phyloP scores from a whole-genome alignment of 2,797 vertebrate species.

The Gastrophryne carolinensis region DNA sequence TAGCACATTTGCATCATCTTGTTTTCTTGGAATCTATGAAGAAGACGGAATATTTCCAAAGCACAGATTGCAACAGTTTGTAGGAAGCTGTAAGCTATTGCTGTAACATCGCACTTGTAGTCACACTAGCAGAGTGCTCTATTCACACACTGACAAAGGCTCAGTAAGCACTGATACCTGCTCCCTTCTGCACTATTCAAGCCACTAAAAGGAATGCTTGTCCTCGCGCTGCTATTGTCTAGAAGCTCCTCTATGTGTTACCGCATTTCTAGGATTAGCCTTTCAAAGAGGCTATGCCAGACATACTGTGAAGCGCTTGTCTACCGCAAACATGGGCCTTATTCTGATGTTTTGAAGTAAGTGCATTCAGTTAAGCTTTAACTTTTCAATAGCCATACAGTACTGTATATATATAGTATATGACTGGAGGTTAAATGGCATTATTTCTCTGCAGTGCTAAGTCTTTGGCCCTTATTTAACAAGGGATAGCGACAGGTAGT shows the following conservation, averaged over 20 bases:
- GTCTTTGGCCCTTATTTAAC: no score
- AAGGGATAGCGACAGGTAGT: no score
- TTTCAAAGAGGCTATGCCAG: not conserved
- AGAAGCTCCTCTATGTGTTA: not conserved
- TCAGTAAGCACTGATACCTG: not conserved
- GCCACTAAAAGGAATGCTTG: not conserved
- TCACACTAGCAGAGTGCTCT: not conserved
- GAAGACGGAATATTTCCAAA: not conserved
- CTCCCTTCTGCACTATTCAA: not conserved
- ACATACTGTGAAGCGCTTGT: slow-evolving; percentile 56
- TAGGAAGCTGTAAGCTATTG: not conserved
- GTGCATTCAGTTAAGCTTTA: no score
- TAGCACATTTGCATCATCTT: not conserved
- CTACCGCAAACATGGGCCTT: slow-evolving; percentile 53
- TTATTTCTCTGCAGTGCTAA: no score
- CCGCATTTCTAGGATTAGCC: not conserved
- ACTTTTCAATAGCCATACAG: no score
- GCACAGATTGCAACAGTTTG: not conserved
- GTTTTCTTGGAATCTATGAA: not conserved
- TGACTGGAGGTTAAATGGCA: no score
- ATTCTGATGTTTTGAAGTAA: slow-evolving; percentile 52
- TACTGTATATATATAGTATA: no score
- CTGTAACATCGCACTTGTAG: not conserved
- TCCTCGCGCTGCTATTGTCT: not conserved
- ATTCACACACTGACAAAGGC: not conserved